Percentiles rank a stretch among this genome's conserved stretches.
These are phyloP conservation scores for Telenomus remus DNA, from an alignment of 1,140 invertebrate genomes.

Conservation along the genomic window DNA sequence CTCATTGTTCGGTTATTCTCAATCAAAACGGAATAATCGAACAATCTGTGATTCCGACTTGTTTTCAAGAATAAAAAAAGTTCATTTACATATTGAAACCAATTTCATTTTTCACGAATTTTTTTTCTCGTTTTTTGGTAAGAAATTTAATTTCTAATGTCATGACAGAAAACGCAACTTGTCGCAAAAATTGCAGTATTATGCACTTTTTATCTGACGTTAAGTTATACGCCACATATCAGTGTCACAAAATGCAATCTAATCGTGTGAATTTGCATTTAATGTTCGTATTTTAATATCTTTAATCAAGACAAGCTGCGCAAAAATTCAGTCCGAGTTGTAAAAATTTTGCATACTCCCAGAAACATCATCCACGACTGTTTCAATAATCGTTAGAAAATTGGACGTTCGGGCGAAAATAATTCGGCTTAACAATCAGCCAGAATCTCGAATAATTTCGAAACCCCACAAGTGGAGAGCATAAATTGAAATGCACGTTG, in stretches of 20 bases:
- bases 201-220: slow-evolving; percentile 29
- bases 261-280: slow-evolving; percentile 16
- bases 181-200: slow-evolving; percentile 19
- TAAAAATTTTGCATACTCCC: too few species aligned
- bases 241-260: slow-evolving; percentile 30
- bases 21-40: too few species aligned
- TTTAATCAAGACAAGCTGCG: not conserved
- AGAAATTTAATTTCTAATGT: not conserved
- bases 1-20: too few species aligned
- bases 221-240: slow-evolving; percentile 18
- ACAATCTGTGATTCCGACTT: too few species aligned
- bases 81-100: too few species aligned
- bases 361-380: too few species aligned
- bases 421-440: slow-evolving; percentile 1
- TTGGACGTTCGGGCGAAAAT: too few species aligned
- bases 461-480: slow-evolving; percentile 2
- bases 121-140: too few species aligned
- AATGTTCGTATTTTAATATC: not conserved
- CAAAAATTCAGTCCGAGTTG: not conserved
- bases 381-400: too few species aligned
- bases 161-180: slow-evolving; percentile 3
- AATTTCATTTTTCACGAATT: too few species aligned
- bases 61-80: too few species aligned
- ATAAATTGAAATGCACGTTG: slow-evolving; percentile 43
- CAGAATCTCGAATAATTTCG: slow-evolving; percentile 8